phyloP scores from a whole-genome alignment of 2,113 vertebrate species.

The Zosterops pallidus region DNA sequence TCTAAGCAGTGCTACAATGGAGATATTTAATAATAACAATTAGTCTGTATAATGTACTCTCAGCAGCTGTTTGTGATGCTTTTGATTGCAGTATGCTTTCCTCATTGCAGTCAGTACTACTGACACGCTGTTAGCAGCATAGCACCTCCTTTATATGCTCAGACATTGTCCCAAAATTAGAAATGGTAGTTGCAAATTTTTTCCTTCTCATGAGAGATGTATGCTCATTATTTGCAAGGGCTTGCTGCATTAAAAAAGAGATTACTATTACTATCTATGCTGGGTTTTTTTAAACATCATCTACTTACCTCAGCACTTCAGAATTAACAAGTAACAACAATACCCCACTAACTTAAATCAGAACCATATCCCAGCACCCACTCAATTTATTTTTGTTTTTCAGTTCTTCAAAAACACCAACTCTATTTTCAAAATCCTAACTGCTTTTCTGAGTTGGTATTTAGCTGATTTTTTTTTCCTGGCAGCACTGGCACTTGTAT shows the following conservation, averaged over 20 bases:
- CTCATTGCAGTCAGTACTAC: neutral
- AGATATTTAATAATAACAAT: conserved; percentile 62
- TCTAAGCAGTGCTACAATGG: neutral
- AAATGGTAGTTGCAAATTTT: neutral
- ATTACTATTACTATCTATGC: neutral
- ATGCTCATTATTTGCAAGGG: neutral
- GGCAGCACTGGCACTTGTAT: neutral
- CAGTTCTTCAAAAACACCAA: neutral
- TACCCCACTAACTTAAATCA: neutral
- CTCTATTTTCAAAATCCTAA: neutral
- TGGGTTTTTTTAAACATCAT: neutral
- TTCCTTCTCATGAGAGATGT: neutral
- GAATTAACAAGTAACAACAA: neutral
- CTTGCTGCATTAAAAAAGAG: neutral
- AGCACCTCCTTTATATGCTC: neutral
- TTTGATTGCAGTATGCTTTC: neutral
- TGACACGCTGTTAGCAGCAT: neutral
- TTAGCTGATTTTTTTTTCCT: neutral
- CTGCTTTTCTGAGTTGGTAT: neutral
- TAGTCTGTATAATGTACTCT: neutral
- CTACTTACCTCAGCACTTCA: neutral
- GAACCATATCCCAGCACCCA: neutral
- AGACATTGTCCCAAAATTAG: neutral
- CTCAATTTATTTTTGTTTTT: neutral
- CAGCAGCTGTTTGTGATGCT: neutral